Evolutionary conservation across 2,113 vertebrate genomes (phyloP), one percentile per base, ranked within the genome.

Genomic region (Bujurquina vittata): DNA sequence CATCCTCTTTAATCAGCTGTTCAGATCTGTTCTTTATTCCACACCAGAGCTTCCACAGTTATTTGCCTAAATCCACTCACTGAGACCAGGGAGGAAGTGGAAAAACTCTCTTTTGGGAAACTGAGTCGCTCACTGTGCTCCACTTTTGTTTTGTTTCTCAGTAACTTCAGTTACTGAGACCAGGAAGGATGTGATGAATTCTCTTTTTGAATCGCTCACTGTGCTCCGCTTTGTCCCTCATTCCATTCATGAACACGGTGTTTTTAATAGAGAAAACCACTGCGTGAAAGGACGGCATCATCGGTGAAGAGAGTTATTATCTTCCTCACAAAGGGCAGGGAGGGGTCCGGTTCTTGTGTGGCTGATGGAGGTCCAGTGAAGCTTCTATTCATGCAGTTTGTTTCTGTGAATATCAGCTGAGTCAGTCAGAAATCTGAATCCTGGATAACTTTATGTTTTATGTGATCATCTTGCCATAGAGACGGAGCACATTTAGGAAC

Each of bases 271-370:
- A 35, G 43, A 65, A 65, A 86, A 77, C 57, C 65, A 52, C 14
- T 6, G 31, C 1, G 33, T 84, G 76, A 87, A 76, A 79, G 40
- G 54, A 49, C 11, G 31, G 14, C 17, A 40, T 75, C 61, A 20
- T 40, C 52, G 12, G 31, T 40, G 37, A 75, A 79, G 17, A 75
- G 63, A 40, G 43, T 72, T 46, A 81, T 84, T 80, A 74, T 78
- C 10, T 29, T 11, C 1, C 14, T n/a, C 49, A 85, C 76, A 83
- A 78, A 67, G 65, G 35, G n/a, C 52, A 75, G 84, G 80, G 81
- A 81, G 81, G 49, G 81, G 60, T 61, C 26, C 1, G 54, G 57
- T 67, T 58, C 54, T 33, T 69, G 26, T 46, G 4, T 15, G 31
- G 46, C 49, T n/a, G 49, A 54, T 33, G 46, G 26, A 54, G 67